A percentile compares a stretch with the other conserved stretches of the same genome.
phyloP scores from a whole-genome alignment of 2,888 invertebrate genomes.

The Oxyteleia sp. region DNA sequence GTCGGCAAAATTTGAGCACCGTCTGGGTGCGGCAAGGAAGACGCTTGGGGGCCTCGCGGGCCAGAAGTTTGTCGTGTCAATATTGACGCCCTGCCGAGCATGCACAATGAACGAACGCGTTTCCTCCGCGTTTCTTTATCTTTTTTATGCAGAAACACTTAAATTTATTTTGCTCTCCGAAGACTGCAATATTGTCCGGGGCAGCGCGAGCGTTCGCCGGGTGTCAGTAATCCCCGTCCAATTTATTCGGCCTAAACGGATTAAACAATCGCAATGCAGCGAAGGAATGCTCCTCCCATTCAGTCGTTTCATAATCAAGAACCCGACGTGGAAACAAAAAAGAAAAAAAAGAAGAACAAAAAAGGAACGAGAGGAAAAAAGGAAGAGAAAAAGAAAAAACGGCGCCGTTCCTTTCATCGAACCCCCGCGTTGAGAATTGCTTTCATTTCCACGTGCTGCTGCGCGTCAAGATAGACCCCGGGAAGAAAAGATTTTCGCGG shows the following conservation, averaged over 20 bases:
- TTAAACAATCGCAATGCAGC: slow-evolving; percentile 58
- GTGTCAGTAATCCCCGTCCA: slow-evolving; percentile 47
- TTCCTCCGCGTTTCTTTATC: no score
- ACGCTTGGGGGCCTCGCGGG: slow-evolving; percentile 42
- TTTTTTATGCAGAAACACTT: slow-evolving; percentile 28
- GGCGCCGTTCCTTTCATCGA: slow-evolving; percentile 43
- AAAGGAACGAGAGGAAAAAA: no score
- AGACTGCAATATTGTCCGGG: slow-evolving; percentile 33
- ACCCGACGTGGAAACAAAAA: slow-evolving; percentile 40
- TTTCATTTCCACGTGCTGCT: slow-evolving; percentile 62
- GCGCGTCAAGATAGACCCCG: slow-evolving; percentile 57
- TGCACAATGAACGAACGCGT: slow-evolving; percentile 14
- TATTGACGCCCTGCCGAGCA: slow-evolving; percentile 30
- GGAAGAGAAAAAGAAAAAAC: background rate
- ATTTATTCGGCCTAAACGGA: slow-evolving; percentile 60
- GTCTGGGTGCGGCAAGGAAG: slow-evolving; percentile 47
- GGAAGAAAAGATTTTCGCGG: slow-evolving; percentile 71
- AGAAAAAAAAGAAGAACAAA: no score
- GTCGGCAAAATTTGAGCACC: slow-evolving; percentile 38
- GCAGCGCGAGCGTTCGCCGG: slow-evolving; percentile 15
- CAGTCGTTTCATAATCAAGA: slow-evolving; percentile 56
- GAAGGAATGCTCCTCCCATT: slow-evolving; percentile 33
- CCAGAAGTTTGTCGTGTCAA: slow-evolving; percentile 48
- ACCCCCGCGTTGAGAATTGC: slow-evolving; percentile 51
- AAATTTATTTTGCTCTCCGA: slow-evolving; percentile 51